Base-by-base conservation (phyloP, 2,113 vertebrate species). In the Piliocolobus tephrosceles region DNA sequence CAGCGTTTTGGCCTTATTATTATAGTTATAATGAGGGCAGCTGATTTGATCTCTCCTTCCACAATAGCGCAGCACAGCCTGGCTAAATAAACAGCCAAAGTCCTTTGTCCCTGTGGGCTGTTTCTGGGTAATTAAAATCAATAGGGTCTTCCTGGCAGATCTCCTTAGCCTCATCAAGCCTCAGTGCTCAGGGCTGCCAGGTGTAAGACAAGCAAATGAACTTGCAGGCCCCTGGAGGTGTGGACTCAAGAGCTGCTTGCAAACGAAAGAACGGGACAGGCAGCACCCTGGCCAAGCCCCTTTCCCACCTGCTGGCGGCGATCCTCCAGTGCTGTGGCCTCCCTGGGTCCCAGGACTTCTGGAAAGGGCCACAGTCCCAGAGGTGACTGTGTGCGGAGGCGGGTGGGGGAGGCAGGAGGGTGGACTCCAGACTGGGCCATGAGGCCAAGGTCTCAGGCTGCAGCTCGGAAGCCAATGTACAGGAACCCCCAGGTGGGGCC, bases 81-180 rank as follows among this genome's bases (percentile, higher is more conserved):
- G 97, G 98, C 99, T 99, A 99, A 99, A 99, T 99, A 99, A 99
- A 99, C 99, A 99, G 99, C 98, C 99, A 98, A 99, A 99, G 99
- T 99, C 99, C 99, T 99, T 99, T 99, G 99, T 99, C 99, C 99
- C 99, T 98, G 98, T 98, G 99, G 99, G 99, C 99, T 99, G 99
- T 99, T 99, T 99, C 99, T 98, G 96, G 99, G 99, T 99, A 99
- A 99, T 99, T 99, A 99, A 99, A 99, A 99, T 99, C 99, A 99
- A 99, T 99, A 99, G 99, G 99, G 99, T 99, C 99, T 99, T 99
- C 99, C 99, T 99, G 98, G 0, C 98, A 98, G 98, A 98, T 98
- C 99, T 99, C 99, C 99, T 99, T 99, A 99, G 99, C 98, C 99
- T 98, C 98, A 98, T 98, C 97, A 89, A 96, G 97, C 97, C 98